Base-by-base conservation (phyloP, 2,797 vertebrate species). In the Smutsia gigantea region DNA sequence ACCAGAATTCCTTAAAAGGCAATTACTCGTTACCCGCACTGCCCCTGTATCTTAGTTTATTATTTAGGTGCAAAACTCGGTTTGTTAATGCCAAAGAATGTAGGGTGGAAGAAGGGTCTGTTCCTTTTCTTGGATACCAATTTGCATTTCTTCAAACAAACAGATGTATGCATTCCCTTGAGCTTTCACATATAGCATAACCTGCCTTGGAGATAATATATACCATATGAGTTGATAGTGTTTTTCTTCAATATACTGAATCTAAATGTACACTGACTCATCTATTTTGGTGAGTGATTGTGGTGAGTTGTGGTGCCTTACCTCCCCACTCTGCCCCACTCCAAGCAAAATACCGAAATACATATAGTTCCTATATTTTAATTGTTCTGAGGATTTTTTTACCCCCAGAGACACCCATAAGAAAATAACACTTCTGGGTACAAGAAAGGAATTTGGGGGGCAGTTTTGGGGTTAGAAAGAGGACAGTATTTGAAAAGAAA, bases 111-210 rank as follows among this genome's bases (percentile, higher is more conserved):
- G 94, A 92, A 94, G 95, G 88, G 96, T 92, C 88, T 72, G 25
- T 72, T 72, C 96, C 97, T 97, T 97, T 97, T 97, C 97, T 97
- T 96, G 96, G 97, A 96, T 97, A 75, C 95, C 79, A 0, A 96
- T 97, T 97, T 97, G 96, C 97, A 97, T 97, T 96, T 97, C 95
- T 96, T 77, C 87, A 87, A 90, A 97, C 97, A 96, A 98, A 95
- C 97, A 97, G 97, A 97, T 97, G 96, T 96, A 93, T 97, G 89
- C 91, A 57, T 93, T 96, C 94, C 96, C 89, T 93, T 77, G 91
- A 92, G 97, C 75, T 72, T 93, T 84, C 92, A 21, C 86, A 92
- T 92, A 61, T 64, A 97, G 68, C 94, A 82, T 92, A 92, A 94
- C 86, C 93, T 93, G 81, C 78, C 93, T 83, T 87, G 75, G 51